Conservation (phyloP, 2,888 invertebrate species). For the Drosophila melanosoma region DNA sequence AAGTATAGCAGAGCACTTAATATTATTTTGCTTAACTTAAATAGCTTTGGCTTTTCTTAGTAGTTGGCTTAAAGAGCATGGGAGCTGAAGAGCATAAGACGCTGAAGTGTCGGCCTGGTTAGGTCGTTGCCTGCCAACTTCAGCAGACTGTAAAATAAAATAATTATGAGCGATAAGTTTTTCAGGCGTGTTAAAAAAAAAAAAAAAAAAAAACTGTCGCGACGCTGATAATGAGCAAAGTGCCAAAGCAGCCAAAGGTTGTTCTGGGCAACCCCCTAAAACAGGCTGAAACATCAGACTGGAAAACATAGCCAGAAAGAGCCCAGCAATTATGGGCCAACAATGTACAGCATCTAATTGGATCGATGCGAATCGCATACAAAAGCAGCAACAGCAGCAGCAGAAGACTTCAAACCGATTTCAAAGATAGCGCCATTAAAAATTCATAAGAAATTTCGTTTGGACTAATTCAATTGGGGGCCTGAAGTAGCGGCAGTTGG, state of each 20-base stretch:
- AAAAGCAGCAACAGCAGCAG: slow-evolving; percentile 39
- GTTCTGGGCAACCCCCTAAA: slow-evolving; percentile 52
- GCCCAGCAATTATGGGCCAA: slow-evolving; percentile 55
- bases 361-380: slow-evolving; percentile 69
- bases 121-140: slow-evolving; percentile 75
- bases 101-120: slow-evolving; percentile 27
- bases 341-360: slow-evolving; percentile 67
- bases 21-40: neutral
- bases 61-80: slow-evolving; percentile 23
- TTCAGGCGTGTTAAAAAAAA: slow-evolving; percentile 49
- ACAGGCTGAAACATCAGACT: neutral
- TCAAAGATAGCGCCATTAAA: slow-evolving; percentile 59
- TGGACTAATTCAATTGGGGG: slow-evolving; percentile 71
- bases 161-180: slow-evolving; percentile 76
- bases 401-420: slow-evolving; percentile 10
- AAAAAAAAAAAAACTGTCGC: slow-evolving; percentile 53
- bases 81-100: slow-evolving; percentile 17
- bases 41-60: neutral
- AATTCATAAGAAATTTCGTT: slow-evolving; percentile 59
- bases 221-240: slow-evolving; percentile 63
- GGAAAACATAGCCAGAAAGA: slow-evolving; percentile 1
- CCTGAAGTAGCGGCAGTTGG: slow-evolving; percentile 25
- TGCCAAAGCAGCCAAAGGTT: slow-evolving; percentile 38
- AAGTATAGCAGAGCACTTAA: neutral
- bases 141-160: slow-evolving; percentile 80